These are phyloP conservation scores for Muscicapa striata DNA, from an alignment of 2,797 vertebrate species.

Conservation along the genomic window DNA sequence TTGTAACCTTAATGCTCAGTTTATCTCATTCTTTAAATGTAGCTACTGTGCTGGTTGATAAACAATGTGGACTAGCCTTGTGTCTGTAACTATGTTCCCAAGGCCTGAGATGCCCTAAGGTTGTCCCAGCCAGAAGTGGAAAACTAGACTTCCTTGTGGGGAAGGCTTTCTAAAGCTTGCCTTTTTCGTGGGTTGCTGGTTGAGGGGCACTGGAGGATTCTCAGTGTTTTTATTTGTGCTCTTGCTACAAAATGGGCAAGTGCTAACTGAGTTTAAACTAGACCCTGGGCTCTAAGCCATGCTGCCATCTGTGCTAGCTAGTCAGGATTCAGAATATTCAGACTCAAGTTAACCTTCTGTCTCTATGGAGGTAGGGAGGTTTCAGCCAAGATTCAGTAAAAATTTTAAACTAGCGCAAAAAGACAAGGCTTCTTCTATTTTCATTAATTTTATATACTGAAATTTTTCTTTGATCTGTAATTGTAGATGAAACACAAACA, in stretches of 20 bases:
- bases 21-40: background rate
- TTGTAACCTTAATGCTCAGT: background rate
- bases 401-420: background rate
- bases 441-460: background rate
- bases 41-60: background rate
- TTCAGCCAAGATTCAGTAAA: background rate
- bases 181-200: background rate
- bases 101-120: background rate
- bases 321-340: background rate
- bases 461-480: background rate
- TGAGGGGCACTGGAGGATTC: background rate
- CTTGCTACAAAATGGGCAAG: background rate
- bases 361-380: background rate
- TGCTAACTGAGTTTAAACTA: background rate
- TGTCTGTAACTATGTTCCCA: background rate
- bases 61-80: background rate
- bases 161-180: background rate
- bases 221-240: background rate
- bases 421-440: background rate
- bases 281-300: constrained; percentile 16
- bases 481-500: background rate
- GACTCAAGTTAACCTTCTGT: background rate
- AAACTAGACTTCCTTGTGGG: background rate
- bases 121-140: background rate
- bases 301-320: background rate